phyloP scores from a whole-genome alignment of 2,797 vertebrate species.

The Decapterus maruadsi region DNA sequence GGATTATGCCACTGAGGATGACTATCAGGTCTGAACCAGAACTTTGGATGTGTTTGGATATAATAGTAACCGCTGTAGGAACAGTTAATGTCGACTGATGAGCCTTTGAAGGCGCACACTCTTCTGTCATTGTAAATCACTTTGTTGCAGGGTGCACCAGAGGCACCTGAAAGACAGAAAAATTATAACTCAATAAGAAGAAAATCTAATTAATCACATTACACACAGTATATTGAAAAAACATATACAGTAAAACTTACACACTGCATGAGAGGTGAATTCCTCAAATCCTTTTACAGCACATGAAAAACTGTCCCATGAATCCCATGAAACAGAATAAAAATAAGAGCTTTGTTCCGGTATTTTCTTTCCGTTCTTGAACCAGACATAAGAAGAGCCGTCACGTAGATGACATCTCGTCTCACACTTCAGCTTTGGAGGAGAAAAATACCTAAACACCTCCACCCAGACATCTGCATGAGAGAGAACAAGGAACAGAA shows the following conservation, averaged over 20 bases:
- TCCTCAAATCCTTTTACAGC: neutral
- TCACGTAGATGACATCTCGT: slow-evolving; percentile 4
- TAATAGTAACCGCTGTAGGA: neutral
- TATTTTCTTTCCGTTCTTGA: neutral
- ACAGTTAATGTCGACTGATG: slow-evolving; percentile 49
- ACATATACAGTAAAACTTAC: slow-evolving; percentile 42
- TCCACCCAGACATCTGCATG: neutral
- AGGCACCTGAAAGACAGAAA: slow-evolving; percentile 46
- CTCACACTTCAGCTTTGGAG: slow-evolving; percentile 3
- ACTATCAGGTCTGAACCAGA: slow-evolving; percentile 45
- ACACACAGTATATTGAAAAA: neutral
- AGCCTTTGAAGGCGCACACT: slow-evolving; percentile 52
- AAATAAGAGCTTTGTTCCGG: rapidly evolving
- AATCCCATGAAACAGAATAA: rapidly evolving
- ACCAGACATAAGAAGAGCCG: slow-evolving; percentile 36
- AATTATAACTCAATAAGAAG: rapidly evolving
- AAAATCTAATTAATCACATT: neutral
- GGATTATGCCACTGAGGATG: rapidly evolving
- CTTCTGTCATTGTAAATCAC: slow-evolving; percentile 39
- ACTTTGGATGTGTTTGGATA: no score
- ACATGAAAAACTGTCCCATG: slow-evolving; percentile 29
- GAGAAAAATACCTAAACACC: neutral
- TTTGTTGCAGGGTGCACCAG: neutral
- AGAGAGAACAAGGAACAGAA: neutral
- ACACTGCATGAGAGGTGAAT: slow-evolving; percentile 27